Base-by-base conservation (phyloP, 2,797 vertebrate genomes). In the Microcaecilia unicolor region DNA sequence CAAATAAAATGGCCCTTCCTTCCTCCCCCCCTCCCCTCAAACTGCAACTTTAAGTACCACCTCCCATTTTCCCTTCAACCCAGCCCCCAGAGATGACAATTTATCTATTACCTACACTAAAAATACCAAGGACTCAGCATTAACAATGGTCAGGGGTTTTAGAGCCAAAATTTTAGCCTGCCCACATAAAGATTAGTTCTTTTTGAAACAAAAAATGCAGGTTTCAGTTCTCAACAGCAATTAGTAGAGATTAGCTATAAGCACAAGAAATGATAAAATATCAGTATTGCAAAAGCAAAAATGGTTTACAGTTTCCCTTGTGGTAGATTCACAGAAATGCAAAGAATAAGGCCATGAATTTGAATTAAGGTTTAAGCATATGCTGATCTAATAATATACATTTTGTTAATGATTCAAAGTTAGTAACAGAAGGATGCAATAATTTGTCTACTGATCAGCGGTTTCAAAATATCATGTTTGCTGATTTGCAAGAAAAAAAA, bases 161-260 rank as follows among this genome's bases (percentile, higher is more conserved):
- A n/a, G n/a, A n/a, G n/a, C n/a, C n/a, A n/a, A n/a, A n/a, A n/a
- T n/a, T n/a, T n/a, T n/a, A n/a, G n/a, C n/a, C n/a, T n/a, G n/a
- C n/a, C n/a, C n/a, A n/a, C n/a, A n/a, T n/a, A n/a, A n/a, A 51
- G 22, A 23, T 47, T n/a, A 48, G 20, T 32, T 25, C 15, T 47
- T 36, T 28, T 55, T 37, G 52, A 21, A 47, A 48, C 49, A 29
- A 29, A 41, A 39, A 52, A 56, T 38, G 22, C 49, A 58, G 32
- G 56, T 64, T 64, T 66, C 40, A 38, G 48, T 46, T 58, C 48
- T 61, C 12, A 4, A 17, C 58, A 26, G 28, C 16, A 51, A 43
- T 66, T 67, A 56, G 55, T 56, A 31, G 23, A 58, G 23, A 61
- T 53, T 29, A 38, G 6, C 34, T 46, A 24, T 56, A 46, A 40